Percentiles rank a stretch among this genome's conserved stretches.
Conservation (phyloP, 2,797 vertebrate species). For the Sebastolobus alascanus region DNA sequence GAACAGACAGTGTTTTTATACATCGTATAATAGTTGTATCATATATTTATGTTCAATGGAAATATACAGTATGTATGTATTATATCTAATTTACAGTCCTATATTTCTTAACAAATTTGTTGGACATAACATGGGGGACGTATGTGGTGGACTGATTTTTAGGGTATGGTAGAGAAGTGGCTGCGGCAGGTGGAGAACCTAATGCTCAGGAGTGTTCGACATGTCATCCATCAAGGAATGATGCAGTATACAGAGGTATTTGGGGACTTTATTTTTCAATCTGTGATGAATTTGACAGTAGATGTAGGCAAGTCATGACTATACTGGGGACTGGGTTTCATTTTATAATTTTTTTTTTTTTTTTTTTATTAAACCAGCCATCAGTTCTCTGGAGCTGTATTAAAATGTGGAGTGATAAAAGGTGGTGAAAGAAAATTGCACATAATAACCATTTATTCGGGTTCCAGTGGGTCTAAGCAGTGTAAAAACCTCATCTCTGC, state of each 20-base stretch:
- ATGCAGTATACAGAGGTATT: slow-evolving; percentile 87
- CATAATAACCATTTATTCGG: neutral
- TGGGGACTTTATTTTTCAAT: neutral
- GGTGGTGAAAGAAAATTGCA: neutral
- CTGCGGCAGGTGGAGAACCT: slow-evolving; percentile 91
- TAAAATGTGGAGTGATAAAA: neutral
- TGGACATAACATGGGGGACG: neutral
- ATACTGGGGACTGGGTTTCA: neutral
- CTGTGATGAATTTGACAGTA: neutral
- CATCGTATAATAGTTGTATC: neutral
- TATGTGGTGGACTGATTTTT: slow-evolving; percentile 10
- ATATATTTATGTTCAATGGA: neutral
- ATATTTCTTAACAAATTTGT: neutral
- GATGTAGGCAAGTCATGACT: neutral
- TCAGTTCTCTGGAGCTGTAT: neutral
- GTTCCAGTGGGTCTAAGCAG: neutral
- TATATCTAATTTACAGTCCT: neutral
- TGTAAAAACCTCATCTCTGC: neutral
- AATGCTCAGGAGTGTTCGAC: slow-evolving; percentile 90
- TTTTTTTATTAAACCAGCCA: neutral
- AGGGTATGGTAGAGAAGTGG: slow-evolving; percentile 99
- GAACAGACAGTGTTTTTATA: neutral
- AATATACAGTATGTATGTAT: neutral
- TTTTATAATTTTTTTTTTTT: neutral
- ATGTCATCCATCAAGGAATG: slow-evolving; percentile 88